phyloP scores from a whole-genome alignment of 2,888 invertebrate species.

The Spilarctia lutea region DNA sequence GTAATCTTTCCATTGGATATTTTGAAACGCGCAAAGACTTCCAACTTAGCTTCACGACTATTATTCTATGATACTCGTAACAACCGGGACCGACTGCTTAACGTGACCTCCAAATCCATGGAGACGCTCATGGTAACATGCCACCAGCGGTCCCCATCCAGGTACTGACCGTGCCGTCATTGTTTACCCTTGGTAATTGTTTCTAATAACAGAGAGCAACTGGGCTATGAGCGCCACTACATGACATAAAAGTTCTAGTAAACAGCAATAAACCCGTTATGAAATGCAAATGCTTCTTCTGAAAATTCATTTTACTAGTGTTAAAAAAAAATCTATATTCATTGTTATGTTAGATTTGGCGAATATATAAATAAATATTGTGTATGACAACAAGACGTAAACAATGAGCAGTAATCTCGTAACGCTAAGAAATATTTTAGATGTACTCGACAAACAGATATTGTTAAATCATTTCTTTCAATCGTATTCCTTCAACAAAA shows the following conservation, averaged over 20 bases:
- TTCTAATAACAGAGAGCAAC: no score
- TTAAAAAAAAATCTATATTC: not conserved
- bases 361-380: not conserved
- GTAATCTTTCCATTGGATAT: no score
- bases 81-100: no score
- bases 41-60: no score
- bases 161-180: no score
- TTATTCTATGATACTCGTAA: no score
- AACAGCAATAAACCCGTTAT: not conserved
- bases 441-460: constrained; percentile 37
- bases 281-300: not conserved
- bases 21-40: no score
- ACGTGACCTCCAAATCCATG: no score
- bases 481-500: constrained; percentile 69
- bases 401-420: constrained; percentile 33
- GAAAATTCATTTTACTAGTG: not conserved
- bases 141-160: no score
- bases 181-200: no score
- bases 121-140: no score
- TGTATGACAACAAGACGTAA: constrained; percentile 12
- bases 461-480: constrained; percentile 62
- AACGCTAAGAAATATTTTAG: constrained; percentile 38
- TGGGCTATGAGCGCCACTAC: no score
- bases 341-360: constrained; percentile 5
- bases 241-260: not conserved